These are phyloP conservation scores for Hypotaenidia okinawae DNA, from an alignment of 2,797 vertebrate genomes.

Conservation along the genomic window DNA sequence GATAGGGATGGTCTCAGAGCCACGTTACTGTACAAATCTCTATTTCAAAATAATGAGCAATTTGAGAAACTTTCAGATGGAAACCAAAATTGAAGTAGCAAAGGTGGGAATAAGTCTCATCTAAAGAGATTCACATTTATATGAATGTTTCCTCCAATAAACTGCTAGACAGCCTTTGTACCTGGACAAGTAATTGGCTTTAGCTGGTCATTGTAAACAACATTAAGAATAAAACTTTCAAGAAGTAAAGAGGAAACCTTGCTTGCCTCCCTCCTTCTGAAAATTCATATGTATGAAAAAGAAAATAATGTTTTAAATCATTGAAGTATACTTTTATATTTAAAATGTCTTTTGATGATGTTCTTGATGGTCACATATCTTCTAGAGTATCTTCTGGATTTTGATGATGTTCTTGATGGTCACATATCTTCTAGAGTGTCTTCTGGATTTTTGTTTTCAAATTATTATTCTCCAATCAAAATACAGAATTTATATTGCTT, in stretches of 20 bases:
- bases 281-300: neutral
- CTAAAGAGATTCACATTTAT: neutral
- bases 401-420: neutral
- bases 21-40: neutral
- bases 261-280: neutral
- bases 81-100: neutral
- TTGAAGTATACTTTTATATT: neutral
- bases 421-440: neutral
- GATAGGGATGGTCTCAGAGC: neutral
- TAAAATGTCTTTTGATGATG: neutral
- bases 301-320: neutral
- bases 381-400: neutral
- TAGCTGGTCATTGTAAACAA: neutral
- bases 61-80: neutral
- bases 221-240: neutral
- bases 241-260: neutral
- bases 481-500: neutral
- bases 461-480: neutral
- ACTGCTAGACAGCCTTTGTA: neutral
- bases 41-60: neutral
- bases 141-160: neutral
- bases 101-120: neutral
- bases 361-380: neutral
- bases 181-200: neutral
- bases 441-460: neutral